Percentiles rank a stretch among this genome's conserved stretches.
Evolutionary conservation across 2,797 vertebrate species (phyloP).

Genomic region (Gallinago stenura): DNA sequence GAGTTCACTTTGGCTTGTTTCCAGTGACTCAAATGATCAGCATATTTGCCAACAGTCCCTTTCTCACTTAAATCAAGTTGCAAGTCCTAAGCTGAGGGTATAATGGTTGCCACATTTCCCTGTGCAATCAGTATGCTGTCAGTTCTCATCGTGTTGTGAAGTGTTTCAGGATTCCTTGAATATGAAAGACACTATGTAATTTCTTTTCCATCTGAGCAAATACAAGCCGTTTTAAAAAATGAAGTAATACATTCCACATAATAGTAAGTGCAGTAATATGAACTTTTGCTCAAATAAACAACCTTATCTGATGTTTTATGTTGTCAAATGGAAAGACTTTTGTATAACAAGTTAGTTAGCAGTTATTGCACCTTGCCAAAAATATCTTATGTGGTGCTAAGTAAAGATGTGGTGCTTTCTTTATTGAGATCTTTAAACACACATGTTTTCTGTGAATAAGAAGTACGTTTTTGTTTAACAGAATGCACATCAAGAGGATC

Average conservation of each 20-base stretch:
- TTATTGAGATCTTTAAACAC: not conserved
- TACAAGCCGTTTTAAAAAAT: slow-evolving; percentile 36
- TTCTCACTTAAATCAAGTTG: slow-evolving; percentile 27
- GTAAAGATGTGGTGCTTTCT: not conserved
- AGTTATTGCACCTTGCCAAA: not conserved
- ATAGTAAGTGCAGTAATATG: not conserved
- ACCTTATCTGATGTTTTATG: slow-evolving; percentile 43
- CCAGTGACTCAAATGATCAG: not conserved
- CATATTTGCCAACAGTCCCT: not conserved
- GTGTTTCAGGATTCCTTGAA: slow-evolving; percentile 21
- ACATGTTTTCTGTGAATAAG: not conserved
- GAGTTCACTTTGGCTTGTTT: slow-evolving; percentile 31
- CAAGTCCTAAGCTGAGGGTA: not conserved
- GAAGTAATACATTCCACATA: slow-evolving; percentile 35
- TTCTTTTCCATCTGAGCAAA: slow-evolving; percentile 30
- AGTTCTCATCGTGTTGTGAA: not conserved
- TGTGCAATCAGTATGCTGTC: slow-evolving; percentile 11
- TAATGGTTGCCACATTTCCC: slow-evolving; percentile 58
- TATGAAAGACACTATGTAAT: not conserved
- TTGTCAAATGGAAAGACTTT: slow-evolving; percentile 25
- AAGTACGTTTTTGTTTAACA: slow-evolving; percentile 35
- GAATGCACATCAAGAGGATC: slow-evolving; percentile 56
- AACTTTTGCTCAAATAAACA: slow-evolving; percentile 49
- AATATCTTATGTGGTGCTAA: not conserved
- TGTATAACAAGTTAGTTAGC: not conserved